phyloP scores from a whole-genome alignment of 2,113 vertebrate species.

The Oryzias curvinotus region DNA sequence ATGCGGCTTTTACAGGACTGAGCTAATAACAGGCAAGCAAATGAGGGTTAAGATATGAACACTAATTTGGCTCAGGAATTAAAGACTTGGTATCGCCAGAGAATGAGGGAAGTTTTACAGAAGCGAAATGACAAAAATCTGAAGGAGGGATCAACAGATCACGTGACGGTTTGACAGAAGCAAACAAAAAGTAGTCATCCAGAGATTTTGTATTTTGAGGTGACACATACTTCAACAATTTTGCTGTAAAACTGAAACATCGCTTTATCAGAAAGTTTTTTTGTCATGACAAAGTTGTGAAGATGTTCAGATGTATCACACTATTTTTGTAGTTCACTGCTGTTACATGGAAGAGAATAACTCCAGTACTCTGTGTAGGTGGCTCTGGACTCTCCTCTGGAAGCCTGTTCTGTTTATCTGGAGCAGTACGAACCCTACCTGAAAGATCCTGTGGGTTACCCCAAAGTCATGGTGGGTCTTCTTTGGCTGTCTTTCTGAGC shows the following conservation, averaged over 20 bases:
- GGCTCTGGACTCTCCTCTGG: conserved; percentile 84
- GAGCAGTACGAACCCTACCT: conserved; percentile 89
- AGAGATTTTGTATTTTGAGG: no score
- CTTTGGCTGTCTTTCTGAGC: background rate
- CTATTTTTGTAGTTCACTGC: background rate
- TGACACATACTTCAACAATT: no score
- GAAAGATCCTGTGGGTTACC: conserved; percentile 87
- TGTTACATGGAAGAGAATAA: background rate
- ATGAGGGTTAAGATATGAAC: no score
- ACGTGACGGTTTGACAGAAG: no score
- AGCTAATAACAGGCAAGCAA: no score
- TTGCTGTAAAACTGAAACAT: no score
- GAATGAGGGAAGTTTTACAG: no score
- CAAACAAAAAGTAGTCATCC: no score
- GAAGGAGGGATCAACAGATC: no score
- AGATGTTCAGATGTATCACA: background rate
- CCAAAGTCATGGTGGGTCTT: conserved; percentile 85
- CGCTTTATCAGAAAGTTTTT: background rate
- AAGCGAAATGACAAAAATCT: no score
- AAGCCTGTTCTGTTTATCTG: conserved; percentile 83
- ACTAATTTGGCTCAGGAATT: background rate
- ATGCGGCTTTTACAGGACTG: no score
- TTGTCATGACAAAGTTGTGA: background rate
- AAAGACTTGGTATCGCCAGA: background rate
- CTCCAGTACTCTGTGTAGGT: conserved; percentile 69